Base-by-base conservation (phyloP, 1,140 invertebrate genomes). In the Caerostris extrusa region DNA sequence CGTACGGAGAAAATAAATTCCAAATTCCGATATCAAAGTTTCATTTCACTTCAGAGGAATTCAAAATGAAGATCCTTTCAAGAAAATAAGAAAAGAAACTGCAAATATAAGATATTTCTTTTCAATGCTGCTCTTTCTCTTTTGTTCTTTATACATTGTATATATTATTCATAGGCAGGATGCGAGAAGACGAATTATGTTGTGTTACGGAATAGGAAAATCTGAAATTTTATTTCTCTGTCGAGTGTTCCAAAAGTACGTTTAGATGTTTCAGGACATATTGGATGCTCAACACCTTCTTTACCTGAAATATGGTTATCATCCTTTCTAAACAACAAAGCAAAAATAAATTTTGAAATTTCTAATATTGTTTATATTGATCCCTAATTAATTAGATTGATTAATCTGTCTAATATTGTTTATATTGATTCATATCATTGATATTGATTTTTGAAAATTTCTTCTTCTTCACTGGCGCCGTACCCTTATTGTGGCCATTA, bases 1-100 rank as follows among this genome's bases (percentile, higher is more conserved):
- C 71, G 57, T 34, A 71, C 71, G 60, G 71, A 90, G 53, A 71
- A 64, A 89, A 89, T 89, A 89, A 89, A 90, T 90, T 71, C 69
- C 5, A 90, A 90, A 81, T 67, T 77, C 69, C 71, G 17, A 90
- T 81, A 81, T 90, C 89, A 19, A 90, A 58, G 55, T 53, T 90
- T 90, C 56, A 81, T 90, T 90, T 90, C 89, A 50, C 56, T 81
- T 81, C 12, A 69, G 60, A 69, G 34, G 50, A n/a, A 90, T 90
- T 90, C 71, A 90, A 60, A 90, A 90, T 90, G 89, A 90, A 90
- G 67, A 71, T 82, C 34, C 56, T 53, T 56, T 10, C 55, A 81
- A 71, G 69, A 87, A 90, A 90, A 81, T 56, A 61, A 64, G 14
- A 53, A 50, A 87, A 87, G 50, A 50, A 61, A 64, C 8, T 19